Conservation (phyloP, 2,888 invertebrate species). For the Drosophila peninsularis region DNA sequence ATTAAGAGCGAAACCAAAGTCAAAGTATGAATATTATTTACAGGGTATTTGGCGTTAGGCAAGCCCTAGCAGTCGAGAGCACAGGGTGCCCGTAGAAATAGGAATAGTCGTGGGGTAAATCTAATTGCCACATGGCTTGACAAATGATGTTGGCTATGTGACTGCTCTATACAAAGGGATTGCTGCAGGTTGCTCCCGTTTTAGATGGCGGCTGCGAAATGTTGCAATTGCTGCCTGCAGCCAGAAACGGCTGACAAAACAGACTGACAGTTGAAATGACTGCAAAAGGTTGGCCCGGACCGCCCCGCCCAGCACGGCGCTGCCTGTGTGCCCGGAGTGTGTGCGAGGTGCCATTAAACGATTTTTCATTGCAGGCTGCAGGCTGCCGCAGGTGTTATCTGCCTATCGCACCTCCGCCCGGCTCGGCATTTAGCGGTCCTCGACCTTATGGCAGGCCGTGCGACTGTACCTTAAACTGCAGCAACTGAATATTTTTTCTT, state of each 20-base stretch:
- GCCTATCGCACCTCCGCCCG: conserved; percentile 21
- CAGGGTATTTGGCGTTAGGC: neutral
- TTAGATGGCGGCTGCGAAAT: conserved; percentile 48
- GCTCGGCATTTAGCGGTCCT: conserved; percentile 65
- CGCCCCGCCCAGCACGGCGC: neutral
- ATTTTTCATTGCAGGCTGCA: conserved; percentile 83
- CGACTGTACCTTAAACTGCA: conserved; percentile 53
- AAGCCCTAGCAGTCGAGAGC: neutral
- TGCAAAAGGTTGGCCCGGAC: conserved; percentile 39
- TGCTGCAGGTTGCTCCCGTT: conserved; percentile 32
- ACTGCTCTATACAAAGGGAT: conserved; percentile 29
- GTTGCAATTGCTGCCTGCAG: conserved; percentile 70
- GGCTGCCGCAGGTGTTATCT: conserved; percentile 82
- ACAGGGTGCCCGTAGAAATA: conserved; percentile 36
- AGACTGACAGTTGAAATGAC: conserved; percentile 52
- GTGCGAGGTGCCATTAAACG: conserved; percentile 84
- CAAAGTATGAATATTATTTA: too few relatives aligned
- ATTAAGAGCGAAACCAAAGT: too few relatives aligned
- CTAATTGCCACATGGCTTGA: conserved; percentile 70
- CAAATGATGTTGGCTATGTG: conserved; percentile 63
- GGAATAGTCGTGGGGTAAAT: conserved; percentile 57
- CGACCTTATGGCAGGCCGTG: conserved; percentile 59
- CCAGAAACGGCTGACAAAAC: conserved; percentile 31
- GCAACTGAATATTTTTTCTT: conserved; percentile 39
- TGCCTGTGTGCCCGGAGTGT: conserved; percentile 36